Percentiles rank a stretch among this genome's conserved stretches.
phyloP scores from a whole-genome alignment of 2,797 vertebrate species.

The Tadarida brasiliensis region DNA sequence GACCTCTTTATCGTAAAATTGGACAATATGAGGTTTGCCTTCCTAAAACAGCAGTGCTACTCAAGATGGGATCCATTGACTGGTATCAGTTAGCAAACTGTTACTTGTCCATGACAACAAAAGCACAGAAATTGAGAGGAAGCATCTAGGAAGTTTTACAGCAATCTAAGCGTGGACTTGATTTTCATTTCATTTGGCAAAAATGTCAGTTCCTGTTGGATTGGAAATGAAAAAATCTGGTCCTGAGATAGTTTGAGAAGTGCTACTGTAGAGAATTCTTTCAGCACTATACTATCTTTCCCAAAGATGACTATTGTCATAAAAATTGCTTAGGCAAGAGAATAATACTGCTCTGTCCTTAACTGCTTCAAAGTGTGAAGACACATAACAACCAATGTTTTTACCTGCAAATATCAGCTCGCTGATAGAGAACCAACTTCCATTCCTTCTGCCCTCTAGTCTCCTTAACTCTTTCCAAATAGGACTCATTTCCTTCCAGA shows the following conservation, averaged over 20 bases:
- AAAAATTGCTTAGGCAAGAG: background rate
- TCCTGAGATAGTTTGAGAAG: background rate
- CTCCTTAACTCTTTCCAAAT: background rate
- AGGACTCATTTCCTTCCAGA: background rate
- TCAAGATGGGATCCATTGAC: background rate
- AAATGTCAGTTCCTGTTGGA: background rate
- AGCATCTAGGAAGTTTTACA: background rate
- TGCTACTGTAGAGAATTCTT: background rate
- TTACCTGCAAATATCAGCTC: background rate
- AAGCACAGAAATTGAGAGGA: background rate
- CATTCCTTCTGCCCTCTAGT: background rate
- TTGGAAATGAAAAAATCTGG: background rate
- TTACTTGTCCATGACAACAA: background rate
- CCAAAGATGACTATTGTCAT: background rate
- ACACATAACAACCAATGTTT: background rate
- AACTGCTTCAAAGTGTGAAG: background rate
- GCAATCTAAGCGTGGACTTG: constrained; percentile 17
- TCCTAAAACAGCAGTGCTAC: background rate
- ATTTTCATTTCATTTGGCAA: constrained; percentile 49
- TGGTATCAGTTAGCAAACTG: background rate
- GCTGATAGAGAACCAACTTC: background rate
- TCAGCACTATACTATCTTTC: background rate
- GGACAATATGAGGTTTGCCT: background rate
- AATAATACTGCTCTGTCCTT: background rate
- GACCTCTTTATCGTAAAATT: background rate